Base-by-base conservation (phyloP, 2,888 invertebrate species). In the Epirrhoe tristata region DNA sequence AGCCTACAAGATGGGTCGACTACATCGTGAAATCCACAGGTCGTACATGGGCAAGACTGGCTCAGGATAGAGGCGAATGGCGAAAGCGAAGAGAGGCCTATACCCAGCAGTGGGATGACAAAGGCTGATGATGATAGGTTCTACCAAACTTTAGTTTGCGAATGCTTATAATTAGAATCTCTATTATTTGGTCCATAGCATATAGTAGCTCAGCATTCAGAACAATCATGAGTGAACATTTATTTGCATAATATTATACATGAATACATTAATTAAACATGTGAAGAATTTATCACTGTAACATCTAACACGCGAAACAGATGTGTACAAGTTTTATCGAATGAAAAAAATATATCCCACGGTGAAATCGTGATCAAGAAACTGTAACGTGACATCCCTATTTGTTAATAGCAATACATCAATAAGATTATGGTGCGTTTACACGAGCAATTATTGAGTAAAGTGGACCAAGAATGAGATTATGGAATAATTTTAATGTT, bases 381-480 rank as follows among this genome's bases (percentile, higher is more conserved):
- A 62, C 64, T 64, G 54, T 63, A 57, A 57, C 62, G 66, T 52
- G 73, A 60, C 76, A 74, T 67, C 79, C 77, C 70, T 79, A 74
- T 62, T 69, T 62, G 64, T 58, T 77, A 79, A 80, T 77, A 77
- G 75, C 74, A 73, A 75, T 74, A 74, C 78, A 80, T 83, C 79
- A 83, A 78, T 81, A 76, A 77, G 80, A 80, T 81, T 80, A 77
- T 75, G 70, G 74, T 77, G 50, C 39, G 12, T 58, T 58, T 43
- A 52, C 52, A 52, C 52, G 24, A n/a, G 31, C 24, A 12, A 52
- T 52, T 52, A 48, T 48, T 48, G 48, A 48, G 48, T 14, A 14
- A 16, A 14, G 14, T 46, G 46, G 39, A 43, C 1, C 39, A 12
- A 12, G 39, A 43, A 43, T 12, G 39, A 10, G 12, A 43, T 4